These are phyloP conservation scores for Montipora foliosa DNA, from an alignment of 64 coral and sea anemone genomes.

Conservation along the genomic window DNA sequence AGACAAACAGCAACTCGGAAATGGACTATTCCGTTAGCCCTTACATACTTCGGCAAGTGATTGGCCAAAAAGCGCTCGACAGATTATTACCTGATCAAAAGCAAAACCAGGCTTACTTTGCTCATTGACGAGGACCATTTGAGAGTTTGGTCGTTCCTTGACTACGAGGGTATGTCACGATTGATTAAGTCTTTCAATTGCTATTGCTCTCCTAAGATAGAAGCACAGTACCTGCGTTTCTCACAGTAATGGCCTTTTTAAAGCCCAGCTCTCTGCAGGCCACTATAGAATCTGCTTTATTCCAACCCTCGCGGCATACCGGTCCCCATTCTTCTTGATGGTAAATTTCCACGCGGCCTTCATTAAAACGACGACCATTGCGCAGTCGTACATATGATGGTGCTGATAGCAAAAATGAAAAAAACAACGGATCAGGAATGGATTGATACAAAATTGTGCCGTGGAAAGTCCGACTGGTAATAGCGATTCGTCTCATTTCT, in stretches of 20 bases:
- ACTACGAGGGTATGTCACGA: neutral
- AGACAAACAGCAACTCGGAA: too few relatives aligned
- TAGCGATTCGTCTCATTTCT: too few relatives aligned
- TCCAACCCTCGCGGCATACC: conserved; percentile 54
- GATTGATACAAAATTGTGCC: too few relatives aligned
- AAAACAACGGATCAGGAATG: neutral
- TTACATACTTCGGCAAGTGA: too few relatives aligned
- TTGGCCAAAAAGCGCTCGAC: too few relatives aligned
- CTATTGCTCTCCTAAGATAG: neutral
- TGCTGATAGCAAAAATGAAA: neutral
- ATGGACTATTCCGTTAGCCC: too few relatives aligned
- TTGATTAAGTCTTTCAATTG: neutral
- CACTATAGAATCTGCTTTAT: conserved; percentile 25
- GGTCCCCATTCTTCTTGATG: conserved; percentile 53
- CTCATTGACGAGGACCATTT: too few relatives aligned
- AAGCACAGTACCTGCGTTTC: neutral
- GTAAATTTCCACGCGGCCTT: conserved; percentile 45
- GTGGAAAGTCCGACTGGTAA: too few relatives aligned
- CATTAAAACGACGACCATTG: neutral
- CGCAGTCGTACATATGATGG: conserved; percentile 56
- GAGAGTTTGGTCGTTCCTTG: neutral
- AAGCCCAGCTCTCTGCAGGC: conserved; percentile 60
- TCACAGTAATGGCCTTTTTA: neutral
- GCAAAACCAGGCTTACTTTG: too few relatives aligned
- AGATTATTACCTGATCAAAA: too few relatives aligned